phyloP scores from a whole-genome alignment of 2,113 vertebrate species.

The Lucifuga dentata region DNA sequence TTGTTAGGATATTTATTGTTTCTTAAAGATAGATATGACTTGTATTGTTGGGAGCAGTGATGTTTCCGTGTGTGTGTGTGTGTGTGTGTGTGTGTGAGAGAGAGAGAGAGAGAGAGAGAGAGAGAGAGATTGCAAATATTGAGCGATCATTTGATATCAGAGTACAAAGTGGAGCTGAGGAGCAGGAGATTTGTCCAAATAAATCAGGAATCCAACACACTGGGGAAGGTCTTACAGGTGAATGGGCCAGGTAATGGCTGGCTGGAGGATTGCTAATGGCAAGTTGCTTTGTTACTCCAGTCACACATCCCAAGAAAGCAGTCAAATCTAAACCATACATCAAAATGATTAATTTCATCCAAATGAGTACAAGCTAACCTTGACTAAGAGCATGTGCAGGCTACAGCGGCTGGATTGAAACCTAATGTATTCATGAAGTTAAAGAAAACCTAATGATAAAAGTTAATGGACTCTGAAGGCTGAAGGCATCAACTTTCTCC shows the following conservation, averaged over 20 bases:
- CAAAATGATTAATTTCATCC: conserved; percentile 99
- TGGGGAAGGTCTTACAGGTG: conserved; percentile 84
- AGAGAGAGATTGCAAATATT: not conserved
- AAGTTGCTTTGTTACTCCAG: conserved; percentile 99
- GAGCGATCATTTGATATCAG: conserved; percentile 14
- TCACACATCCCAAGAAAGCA: conserved; percentile 96
- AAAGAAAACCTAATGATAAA: conserved; percentile 87
- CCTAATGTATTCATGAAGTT: conserved; percentile 91
- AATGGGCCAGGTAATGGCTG: conserved; percentile 92
- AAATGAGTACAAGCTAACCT: conserved; percentile 97
- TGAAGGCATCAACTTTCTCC: conserved; percentile 79
- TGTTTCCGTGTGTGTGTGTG: too few species aligned
- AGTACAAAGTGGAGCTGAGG: conserved; percentile 32
- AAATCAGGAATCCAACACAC: conserved; percentile 81
- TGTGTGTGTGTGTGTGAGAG: too few species aligned
- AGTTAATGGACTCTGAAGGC: conserved; percentile 88
- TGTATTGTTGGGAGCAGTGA: too few species aligned
- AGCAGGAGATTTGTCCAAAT: conserved; percentile 73
- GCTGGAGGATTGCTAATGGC: conserved; percentile 95
- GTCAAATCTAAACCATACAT: conserved; percentile 94
- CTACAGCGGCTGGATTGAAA: conserved; percentile 83
- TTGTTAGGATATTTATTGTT: too few species aligned
- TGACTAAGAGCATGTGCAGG: conserved; percentile 84
- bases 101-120: too few species aligned
- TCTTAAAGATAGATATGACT: too few species aligned